Evolutionary conservation across 1,140 invertebrate species (phyloP), one percentile per base, ranked within the genome.

Genomic region (Nasonia longicornis): DNA sequence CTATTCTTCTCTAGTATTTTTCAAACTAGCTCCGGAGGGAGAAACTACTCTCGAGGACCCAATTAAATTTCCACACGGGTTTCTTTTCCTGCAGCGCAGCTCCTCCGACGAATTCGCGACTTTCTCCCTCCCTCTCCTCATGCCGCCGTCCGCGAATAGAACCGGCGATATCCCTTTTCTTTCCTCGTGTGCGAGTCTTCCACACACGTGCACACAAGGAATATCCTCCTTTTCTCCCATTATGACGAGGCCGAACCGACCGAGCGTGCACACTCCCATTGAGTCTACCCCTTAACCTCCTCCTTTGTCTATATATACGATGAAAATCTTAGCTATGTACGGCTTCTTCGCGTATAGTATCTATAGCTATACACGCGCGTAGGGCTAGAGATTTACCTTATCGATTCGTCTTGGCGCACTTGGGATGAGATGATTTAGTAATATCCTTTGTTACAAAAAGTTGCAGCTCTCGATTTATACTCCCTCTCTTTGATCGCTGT

Each of bases 21-120:
- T 58, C 52, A 58, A 58, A 58, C 52, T 20, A 58, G 52, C 52
- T 58, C 20, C 22, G 64, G 22, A n/a, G 10, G 26, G 22, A 67
- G 52, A 67, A 67, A 67, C 64, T 67, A 67, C 64, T 42, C 22
- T 75, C 48, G 73, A 75, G 73, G 73, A 75, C 48, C 73, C 73
- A 75, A 75, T 75, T 75, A 75, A 75, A 75, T 75, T 75, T 75
- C 52, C 48, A 75, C 22, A 26, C 71, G 71, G 71, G 42, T 73
- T 22, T 69, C 26, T 22, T 29, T 29, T 22, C 29, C 8, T 35
- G 31, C 31, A 35, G 31, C 31, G 31, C 31, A 35, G 31, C 31
- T 22, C 66, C 66, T 14, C 66, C 22, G 58, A 20, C 26, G 20
- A 29, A 69, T 69, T 69, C 29, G 20, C 26, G 26, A n/a, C 31